Conservation (phyloP, 2,113 vertebrate genomes). For the Pseudorhombus dupliciocellatus region DNA sequence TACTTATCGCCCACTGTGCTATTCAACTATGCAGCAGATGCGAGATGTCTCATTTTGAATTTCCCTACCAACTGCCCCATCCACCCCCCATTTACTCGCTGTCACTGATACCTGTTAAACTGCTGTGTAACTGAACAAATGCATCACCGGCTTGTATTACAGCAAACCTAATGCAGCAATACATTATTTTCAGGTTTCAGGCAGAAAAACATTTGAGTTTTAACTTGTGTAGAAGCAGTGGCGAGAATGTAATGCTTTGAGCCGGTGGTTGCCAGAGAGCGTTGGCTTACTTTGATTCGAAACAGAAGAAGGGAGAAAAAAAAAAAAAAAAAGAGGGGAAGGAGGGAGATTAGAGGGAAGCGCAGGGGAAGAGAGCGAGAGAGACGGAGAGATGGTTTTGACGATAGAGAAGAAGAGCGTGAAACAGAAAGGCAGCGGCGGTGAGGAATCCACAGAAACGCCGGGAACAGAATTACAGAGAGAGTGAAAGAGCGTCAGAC, state of each 20-base stretch:
- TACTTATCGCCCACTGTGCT: conserved; percentile 5
- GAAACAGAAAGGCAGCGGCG: neutral
- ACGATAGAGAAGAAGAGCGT: conserved; percentile 22
- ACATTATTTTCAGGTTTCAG: neutral
- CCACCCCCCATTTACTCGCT: neutral
- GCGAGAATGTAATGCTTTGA: conserved; percentile 62
- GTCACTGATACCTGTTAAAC: neutral
- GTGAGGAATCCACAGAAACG: conserved; percentile 17
- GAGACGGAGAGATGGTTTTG: neutral
- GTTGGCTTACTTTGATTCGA: conserved; percentile 65
- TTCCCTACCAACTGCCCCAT: neutral
- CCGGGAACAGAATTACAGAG: neutral
- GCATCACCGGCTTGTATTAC: conserved; percentile 1
- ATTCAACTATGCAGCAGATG: conserved; percentile 6
- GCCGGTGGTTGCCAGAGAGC: conserved; percentile 42
- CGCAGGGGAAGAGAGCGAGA: conserved; percentile 1
- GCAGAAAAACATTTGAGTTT: too few species aligned
- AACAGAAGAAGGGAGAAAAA: conserved; percentile 33
- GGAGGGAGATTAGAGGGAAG: conserved; percentile 47
- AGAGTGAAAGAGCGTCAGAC: conserved; percentile 1
- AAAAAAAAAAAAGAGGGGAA: too few species aligned
- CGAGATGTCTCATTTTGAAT: conserved; percentile 9
- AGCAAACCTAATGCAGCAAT: neutral
- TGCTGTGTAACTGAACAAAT: neutral
- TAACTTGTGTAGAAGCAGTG: neutral